phyloP scores from a whole-genome alignment of 1,140 invertebrate genomes.

The Pogonognathellus flavescens region DNA sequence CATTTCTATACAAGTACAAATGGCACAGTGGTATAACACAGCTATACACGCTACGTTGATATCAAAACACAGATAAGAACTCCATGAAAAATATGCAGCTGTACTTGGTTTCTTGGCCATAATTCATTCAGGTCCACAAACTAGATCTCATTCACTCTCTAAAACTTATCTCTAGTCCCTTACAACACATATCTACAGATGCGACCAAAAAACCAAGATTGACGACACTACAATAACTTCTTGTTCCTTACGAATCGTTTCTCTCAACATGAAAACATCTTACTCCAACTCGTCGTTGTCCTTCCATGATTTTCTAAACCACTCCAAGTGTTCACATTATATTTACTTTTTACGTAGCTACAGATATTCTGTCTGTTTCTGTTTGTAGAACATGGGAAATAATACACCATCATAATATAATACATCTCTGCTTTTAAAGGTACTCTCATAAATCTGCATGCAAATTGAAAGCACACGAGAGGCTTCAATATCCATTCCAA shows the following conservation, averaged over 20 bases:
- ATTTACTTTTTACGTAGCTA: background rate
- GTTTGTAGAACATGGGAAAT: background rate
- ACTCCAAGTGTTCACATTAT: background rate
- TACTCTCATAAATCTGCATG: background rate
- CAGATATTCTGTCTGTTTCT: no score
- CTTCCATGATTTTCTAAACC: background rate
- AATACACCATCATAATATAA: background rate
- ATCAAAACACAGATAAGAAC: conserved; percentile 12
- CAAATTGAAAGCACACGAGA: background rate
- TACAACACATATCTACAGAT: conserved; percentile 23
- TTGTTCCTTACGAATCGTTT: conserved; percentile 6
- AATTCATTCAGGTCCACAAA: conserved; percentile 30
- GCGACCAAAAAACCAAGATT: conserved; percentile 11
- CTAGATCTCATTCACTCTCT: conserved; percentile 30
- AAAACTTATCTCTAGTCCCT: background rate
- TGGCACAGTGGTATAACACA: background rate
- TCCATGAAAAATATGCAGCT: conserved; percentile 39
- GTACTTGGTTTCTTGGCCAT: conserved; percentile 23
- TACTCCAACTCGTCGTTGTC: background rate
- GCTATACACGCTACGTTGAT: background rate
- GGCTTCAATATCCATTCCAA: background rate
- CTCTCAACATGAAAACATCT: conserved; percentile 11
- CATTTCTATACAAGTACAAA: background rate
- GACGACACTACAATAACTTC: conserved; percentile 1
- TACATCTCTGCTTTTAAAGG: no score